Percentiles rank a stretch among this genome's conserved stretches.
These are phyloP conservation scores for Catharus ustulatus DNA, from an alignment of 2,797 vertebrate species.

Conservation along the genomic window DNA sequence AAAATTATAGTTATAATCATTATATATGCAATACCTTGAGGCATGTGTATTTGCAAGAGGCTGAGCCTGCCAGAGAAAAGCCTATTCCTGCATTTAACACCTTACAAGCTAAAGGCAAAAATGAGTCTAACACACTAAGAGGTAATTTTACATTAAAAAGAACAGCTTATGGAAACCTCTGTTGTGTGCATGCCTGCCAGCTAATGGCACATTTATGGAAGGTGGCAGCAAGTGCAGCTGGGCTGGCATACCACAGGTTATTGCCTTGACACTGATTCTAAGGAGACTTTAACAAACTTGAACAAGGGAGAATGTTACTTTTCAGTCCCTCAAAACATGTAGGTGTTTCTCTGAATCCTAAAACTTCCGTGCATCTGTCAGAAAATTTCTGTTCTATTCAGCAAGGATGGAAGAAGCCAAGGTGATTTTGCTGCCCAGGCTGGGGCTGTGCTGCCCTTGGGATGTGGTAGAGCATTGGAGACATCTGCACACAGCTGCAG, in stretches of 20 bases:
- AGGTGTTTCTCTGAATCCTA: not conserved
- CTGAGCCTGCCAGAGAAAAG: constrained; percentile 3
- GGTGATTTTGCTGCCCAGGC: not conserved
- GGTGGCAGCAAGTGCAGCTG: not conserved
- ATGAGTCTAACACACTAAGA: constrained; percentile 10
- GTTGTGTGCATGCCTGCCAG: not conserved
- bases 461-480: not conserved
- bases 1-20: not conserved
- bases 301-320: not conserved
- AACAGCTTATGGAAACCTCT: not conserved
- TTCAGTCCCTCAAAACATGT: not conserved
- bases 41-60: not conserved
- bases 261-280: not conserved
- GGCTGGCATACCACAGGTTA: not conserved
- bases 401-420: not conserved
- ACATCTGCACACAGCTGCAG: not conserved
- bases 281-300: not conserved
- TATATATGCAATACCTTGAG: not conserved
- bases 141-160: constrained; percentile 24
- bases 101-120: constrained; percentile 22
- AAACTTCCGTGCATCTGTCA: not conserved
- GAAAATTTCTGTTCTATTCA: not conserved
- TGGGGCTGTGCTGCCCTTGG: not conserved
- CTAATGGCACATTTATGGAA: not conserved
- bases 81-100: not conserved